Evolutionary conservation across 2,888 invertebrate genomes (phyloP).

Genomic region (Microctonus aethiopoides): DNA sequence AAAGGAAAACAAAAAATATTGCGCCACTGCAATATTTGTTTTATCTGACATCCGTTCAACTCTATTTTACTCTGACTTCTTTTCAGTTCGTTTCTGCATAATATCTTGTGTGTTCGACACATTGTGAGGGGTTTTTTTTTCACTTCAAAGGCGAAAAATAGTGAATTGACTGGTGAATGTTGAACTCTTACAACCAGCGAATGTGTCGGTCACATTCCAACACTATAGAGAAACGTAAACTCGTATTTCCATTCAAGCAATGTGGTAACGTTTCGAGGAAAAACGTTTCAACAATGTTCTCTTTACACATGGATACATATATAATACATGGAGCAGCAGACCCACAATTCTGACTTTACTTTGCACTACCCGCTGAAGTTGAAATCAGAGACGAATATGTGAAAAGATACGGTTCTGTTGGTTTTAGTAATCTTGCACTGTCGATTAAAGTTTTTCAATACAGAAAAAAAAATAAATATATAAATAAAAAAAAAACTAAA

Average conservation of each 20-base stretch:
- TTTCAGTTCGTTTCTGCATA: not conserved
- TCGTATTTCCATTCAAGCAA: not conserved
- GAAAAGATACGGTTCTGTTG: conserved; percentile 7
- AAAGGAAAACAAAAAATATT: no score
- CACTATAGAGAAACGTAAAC: not conserved
- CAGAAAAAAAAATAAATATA: not conserved
- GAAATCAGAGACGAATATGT: conserved; percentile 8
- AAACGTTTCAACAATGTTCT: not conserved
- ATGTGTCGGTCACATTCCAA: not conserved
- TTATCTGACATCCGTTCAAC: not conserved
- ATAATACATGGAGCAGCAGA: not conserved
- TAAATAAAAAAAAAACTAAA: not conserved
- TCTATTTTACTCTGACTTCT: not conserved
- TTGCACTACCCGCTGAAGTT: not conserved
- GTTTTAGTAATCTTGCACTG: conserved; percentile 20
- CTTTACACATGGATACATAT: not conserved
- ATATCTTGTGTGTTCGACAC: not conserved
- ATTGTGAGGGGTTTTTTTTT: not conserved
- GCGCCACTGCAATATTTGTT: no score
- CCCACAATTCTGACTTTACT: not conserved
- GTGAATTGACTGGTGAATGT: not conserved
- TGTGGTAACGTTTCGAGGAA: not conserved
- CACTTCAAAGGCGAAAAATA: not conserved
- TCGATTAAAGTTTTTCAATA: conserved; percentile 27
- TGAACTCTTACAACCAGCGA: not conserved